A percentile compares a stretch with the other conserved stretches of the same genome.
Evolutionary conservation across 2,888 invertebrate species (phyloP).

Genomic region (Caenorhabditis sp.): DNA sequence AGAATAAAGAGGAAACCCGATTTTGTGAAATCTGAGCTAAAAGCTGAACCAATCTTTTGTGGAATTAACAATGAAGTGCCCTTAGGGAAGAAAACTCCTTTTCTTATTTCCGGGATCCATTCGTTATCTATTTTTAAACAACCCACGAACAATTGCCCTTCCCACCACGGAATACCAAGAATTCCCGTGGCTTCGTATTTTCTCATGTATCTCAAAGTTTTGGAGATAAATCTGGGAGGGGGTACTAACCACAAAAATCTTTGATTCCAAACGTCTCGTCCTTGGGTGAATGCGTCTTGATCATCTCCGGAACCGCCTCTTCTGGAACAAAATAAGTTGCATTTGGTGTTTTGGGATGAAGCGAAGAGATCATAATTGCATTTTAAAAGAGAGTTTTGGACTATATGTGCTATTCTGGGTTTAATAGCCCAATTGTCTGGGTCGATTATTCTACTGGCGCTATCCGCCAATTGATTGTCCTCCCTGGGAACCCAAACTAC

Average conservation of each 20-base stretch:
- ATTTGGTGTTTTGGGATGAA: neutral
- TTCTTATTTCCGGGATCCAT: neutral
- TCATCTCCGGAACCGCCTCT: neutral
- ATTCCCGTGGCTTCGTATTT: neutral
- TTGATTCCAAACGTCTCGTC: neutral
- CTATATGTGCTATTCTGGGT: neutral
- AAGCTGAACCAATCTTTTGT: neutral
- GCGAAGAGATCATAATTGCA: neutral
- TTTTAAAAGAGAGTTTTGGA: neutral
- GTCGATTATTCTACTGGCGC: neutral
- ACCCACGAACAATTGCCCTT: neutral
- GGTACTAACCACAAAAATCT: neutral
- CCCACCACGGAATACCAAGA: neutral
- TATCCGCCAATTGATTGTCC: neutral
- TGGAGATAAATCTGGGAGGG: neutral
- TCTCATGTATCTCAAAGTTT: neutral
- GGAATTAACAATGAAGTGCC: neutral
- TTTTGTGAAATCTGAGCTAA: neutral
- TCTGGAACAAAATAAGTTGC: neutral
- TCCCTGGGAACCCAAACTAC: neutral
- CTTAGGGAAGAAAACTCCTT: neutral
- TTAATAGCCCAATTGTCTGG: neutral
- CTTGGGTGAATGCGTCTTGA: neutral
- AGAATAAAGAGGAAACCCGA: neutral
- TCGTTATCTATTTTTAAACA: neutral